Evolutionary conservation across 2,888 invertebrate species (phyloP).

Genomic region (Agrochola lychnidis): DNA sequence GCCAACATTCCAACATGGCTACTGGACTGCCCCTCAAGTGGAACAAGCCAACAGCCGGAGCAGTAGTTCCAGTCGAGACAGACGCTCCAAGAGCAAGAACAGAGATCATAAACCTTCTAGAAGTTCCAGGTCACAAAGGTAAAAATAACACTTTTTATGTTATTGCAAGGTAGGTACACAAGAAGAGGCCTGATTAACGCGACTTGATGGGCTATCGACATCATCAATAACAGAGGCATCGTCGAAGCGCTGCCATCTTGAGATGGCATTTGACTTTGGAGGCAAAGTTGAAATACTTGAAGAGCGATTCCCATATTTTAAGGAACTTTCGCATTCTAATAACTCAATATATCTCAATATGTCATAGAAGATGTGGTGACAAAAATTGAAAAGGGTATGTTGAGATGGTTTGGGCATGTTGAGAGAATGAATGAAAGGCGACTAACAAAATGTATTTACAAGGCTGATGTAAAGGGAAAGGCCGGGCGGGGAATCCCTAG

Average conservation of each 20-base stretch:
- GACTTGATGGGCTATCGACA: background rate
- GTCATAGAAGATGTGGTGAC: too few relatives aligned
- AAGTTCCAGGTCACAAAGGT: slow-evolving; percentile 76
- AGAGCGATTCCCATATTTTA: background rate
- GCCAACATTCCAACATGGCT: slow-evolving; percentile 87
- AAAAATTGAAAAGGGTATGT: too few relatives aligned
- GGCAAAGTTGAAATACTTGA: background rate
- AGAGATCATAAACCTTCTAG: slow-evolving; percentile 80
- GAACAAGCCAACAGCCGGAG: slow-evolving; percentile 67
- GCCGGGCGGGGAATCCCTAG: too few relatives aligned
- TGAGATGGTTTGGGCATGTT: too few relatives aligned
- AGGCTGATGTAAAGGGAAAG: too few relatives aligned
- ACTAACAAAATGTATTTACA: too few relatives aligned
- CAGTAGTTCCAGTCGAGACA: slow-evolving; percentile 76
- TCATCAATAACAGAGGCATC: background rate
- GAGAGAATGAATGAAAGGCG: too few relatives aligned
- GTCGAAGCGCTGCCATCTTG: background rate
- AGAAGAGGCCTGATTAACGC: background rate
- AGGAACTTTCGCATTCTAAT: background rate
- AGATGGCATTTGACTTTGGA: background rate
- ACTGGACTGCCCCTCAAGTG: slow-evolving; percentile 85
- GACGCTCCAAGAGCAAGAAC: slow-evolving; percentile 86
- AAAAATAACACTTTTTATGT: slow-evolving; percentile 3
- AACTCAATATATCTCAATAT: too few relatives aligned
- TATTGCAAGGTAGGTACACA: background rate